Conservation (phyloP, 2,113 vertebrate genomes). For the Cyprinodon tularosa region DNA sequence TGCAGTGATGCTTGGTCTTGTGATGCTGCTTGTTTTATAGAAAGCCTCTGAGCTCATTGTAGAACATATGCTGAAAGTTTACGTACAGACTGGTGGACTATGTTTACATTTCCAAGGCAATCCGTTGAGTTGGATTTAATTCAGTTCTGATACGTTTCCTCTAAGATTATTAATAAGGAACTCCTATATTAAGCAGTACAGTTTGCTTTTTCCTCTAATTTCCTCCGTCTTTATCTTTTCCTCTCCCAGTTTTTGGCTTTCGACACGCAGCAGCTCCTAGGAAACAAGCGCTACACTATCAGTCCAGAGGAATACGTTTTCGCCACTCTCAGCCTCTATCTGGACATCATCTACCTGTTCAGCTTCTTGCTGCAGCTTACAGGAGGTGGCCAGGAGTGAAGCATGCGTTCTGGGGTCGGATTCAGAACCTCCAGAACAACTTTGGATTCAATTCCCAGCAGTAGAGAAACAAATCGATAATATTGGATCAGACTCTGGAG, state of each 20-base stretch:
- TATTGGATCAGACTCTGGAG: background rate
- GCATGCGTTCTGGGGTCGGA: background rate
- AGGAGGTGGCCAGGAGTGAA: constrained; percentile 84
- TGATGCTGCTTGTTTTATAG: background rate
- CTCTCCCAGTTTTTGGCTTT: constrained; percentile 89
- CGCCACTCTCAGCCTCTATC: constrained; percentile 92
- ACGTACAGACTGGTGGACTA: background rate
- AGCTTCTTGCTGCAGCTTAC: constrained; percentile 90
- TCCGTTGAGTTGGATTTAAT: background rate
- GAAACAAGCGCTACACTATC: constrained; percentile 86
- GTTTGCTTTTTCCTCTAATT: background rate
- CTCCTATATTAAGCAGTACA: background rate
- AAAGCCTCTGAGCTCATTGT: background rate
- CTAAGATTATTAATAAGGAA: too few species aligned
- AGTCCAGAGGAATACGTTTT: constrained; percentile 95
- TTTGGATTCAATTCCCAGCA: background rate
- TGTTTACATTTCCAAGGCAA: background rate
- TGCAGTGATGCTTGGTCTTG: background rate
- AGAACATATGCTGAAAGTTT: background rate
- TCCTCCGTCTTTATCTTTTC: constrained; percentile 7
- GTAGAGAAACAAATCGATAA: background rate
- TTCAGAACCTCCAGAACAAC: background rate
- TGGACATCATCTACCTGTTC: constrained; percentile 96
- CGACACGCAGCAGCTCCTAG: constrained; percentile 93
- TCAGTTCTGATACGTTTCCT: background rate